phyloP scores from a whole-genome alignment of 2,888 invertebrate species.

The Halictus ligatus region DNA sequence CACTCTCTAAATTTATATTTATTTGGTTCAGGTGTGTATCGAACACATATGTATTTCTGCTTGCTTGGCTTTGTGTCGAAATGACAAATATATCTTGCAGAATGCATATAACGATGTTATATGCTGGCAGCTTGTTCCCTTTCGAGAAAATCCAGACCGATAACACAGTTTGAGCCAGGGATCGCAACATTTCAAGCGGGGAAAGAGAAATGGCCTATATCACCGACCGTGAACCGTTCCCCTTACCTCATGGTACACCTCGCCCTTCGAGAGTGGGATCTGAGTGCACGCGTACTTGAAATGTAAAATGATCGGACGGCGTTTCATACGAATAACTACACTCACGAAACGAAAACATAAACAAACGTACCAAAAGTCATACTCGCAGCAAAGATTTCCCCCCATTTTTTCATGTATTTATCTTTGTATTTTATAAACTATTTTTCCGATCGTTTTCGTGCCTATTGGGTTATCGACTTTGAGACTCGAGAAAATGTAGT shows the following conservation, averaged over 20 bases:
- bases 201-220: not conserved
- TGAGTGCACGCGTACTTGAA: not conserved
- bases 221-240: not conserved
- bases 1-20: not conserved
- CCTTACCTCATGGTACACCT: not conserved
- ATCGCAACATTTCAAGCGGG: not conserved
- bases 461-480: too few species aligned
- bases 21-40: not conserved
- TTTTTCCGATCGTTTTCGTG: not conserved
- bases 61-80: not conserved
- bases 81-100: not conserved
- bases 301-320: not conserved
- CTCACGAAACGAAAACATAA: not conserved
- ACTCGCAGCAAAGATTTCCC: not conserved
- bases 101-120: not conserved
- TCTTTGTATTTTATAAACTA: not conserved
- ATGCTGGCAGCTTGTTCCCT: not conserved
- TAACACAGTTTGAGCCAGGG: not conserved
- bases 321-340: not conserved
- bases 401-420: not conserved
- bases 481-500: not conserved
- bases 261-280: too few species aligned
- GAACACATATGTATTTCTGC: not conserved
- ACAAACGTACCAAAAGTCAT: not conserved
- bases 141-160: not conserved